Evolutionary conservation across 2,888 invertebrate genomes (phyloP), one percentile per base, ranked within the genome.

Genomic region (Drosophila villosipedis): DNA sequence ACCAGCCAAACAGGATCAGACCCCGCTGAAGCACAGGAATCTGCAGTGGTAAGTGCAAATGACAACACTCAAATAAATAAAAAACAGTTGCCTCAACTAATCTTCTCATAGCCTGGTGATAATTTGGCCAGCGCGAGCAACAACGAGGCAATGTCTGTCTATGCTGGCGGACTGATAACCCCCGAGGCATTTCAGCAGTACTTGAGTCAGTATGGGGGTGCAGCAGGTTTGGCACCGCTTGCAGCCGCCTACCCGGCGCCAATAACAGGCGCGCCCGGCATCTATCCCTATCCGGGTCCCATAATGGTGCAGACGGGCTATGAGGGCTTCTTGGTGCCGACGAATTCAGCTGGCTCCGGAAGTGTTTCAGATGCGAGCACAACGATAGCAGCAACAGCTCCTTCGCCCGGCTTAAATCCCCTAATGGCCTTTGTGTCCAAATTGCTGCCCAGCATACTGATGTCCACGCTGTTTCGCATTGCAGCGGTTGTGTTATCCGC

Each of bases 401-500:
- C 65, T 0, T 30, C 79, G 0, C 43, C 83, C 1, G 49, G 69
- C 41, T 25, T 82, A 22, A 67, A 89, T 73, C 64, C 80, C 0
- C 39, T 84, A 35, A 54, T 90, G 25, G 89, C 65, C 3, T 88
- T 91, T 39, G 72, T 92, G 3, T 77, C 89, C 3, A 83, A 80
- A 6, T 49, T 93, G 0, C 19, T 93, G 6, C 89, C 93, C 30
- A 70, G 79, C n/a, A 75, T 92, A 9, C 82, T 93, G 72, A 73
- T 91, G 62, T 92, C 91, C 4, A 86, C 93, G 28, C 80, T 94
- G 25, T 91, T 94, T n/a, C 94, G 94, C 77, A 85, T 94, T 9
- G 92, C 94, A 25, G 90, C 94, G 22, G 93, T 94, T 31, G 74
- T 94, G 1, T 52, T 94, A 9, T 94, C 94, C 16, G 93, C 94